A percentile compares a stretch with the other conserved stretches of the same genome.
Conservation (phyloP, 2,888 invertebrate genomes). For the Lithodes maja region DNA sequence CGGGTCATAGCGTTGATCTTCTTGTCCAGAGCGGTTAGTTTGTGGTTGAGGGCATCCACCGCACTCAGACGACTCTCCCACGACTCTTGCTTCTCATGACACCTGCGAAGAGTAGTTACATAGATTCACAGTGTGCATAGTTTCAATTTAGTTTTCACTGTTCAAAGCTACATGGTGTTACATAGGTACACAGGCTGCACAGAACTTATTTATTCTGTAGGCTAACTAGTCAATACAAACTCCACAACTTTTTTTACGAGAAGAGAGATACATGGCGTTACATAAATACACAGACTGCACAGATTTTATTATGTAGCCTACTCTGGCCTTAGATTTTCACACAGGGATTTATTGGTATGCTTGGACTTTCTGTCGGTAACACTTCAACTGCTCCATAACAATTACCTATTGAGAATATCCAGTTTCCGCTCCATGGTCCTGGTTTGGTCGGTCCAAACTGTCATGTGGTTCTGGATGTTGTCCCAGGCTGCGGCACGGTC, state of each 20-base stretch:
- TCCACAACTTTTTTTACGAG: too few relatives aligned
- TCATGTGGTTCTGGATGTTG: constrained; percentile 70
- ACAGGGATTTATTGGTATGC: too few relatives aligned
- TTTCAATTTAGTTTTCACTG: too few relatives aligned
- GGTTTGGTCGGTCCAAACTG: constrained; percentile 70
- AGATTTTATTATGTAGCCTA: too few relatives aligned
- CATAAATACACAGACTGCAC: neutral
- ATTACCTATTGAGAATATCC: constrained; percentile 68
- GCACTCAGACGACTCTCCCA: constrained; percentile 67
- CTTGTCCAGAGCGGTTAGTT: constrained; percentile 65
- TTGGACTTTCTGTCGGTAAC: too few relatives aligned
- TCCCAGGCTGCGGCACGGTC: constrained; percentile 66
- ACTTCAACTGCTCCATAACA: neutral
- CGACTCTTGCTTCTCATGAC: constrained; percentile 66
- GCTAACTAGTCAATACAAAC: too few relatives aligned
- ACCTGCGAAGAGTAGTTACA: constrained; percentile 34
- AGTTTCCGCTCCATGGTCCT: constrained; percentile 68
- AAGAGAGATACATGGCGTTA: neutral
- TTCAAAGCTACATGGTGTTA: too few relatives aligned
- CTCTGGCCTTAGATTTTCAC: too few relatives aligned
- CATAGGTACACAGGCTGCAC: too few relatives aligned
- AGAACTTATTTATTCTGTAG: too few relatives aligned
- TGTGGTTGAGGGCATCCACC: constrained; percentile 69
- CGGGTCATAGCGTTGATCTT: constrained; percentile 70
- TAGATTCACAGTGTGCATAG: too few relatives aligned